Base-by-base conservation (phyloP, 2,113 vertebrate species). In the Dicentrarchus labrax region DNA sequence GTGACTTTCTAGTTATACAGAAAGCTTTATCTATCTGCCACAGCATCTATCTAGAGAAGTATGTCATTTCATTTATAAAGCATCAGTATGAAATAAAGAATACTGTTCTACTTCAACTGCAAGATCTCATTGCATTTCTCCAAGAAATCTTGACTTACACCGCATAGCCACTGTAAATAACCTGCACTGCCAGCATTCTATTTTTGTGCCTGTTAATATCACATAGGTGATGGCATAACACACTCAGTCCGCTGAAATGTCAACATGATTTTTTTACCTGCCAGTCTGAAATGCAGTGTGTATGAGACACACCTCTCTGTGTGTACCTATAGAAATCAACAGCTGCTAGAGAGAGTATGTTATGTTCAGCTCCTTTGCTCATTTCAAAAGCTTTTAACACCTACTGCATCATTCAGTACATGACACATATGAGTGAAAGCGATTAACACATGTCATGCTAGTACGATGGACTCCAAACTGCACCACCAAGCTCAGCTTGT, bases 301-400 rank as follows among this genome's bases (percentile, higher is more conserved):
- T 38, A 59, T 15, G 6, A 70, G 30, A 54, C 24, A 53, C 21
- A 72, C 48, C 12, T 56, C 21, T n/a, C 8, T 36, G 48, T 71
- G 39, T 43, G 30, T 41, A 86, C 50, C 15, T 76, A 36, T 43
- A 66, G 51, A 72, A 38, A 59, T 22, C 12, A 56, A 41, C 59
- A 72, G 71, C 78, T 71, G 51, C 41, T 15, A 19, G 10, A 73
- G 57, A 60, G 4, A 5, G 30, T 30, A 2, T 30, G 30, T 30
- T 56, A 82, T 22, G 19, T 41, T 43, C 30, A 17, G 66, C 67
- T 72, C 16, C 62, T 88, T 71, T 74, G 56, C 78, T 89, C 65
- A 62, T 72, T 62, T 64, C 21, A 74, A 78, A 75, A 6, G 62
- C 76, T 90, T 90, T 88, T 79, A 82, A 71, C 86, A 82, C 76